phyloP scores from a whole-genome alignment of 2,113 vertebrate species.

The Oxygymnocypris stewartii region DNA sequence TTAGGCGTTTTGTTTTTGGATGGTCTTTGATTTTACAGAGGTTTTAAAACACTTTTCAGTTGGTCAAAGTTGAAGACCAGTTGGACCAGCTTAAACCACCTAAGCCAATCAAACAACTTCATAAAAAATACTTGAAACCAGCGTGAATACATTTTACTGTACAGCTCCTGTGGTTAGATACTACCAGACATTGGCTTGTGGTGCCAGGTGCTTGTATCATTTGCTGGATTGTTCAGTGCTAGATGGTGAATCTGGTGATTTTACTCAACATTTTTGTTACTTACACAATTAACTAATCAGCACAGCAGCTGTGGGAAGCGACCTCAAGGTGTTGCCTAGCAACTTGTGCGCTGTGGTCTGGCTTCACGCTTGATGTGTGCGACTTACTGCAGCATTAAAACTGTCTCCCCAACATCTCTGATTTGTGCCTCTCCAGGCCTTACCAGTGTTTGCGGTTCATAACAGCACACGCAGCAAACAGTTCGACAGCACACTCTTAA shows the following conservation, averaged over 20 bases:
- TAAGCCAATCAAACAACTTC: not conserved
- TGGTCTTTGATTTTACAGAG: not conserved
- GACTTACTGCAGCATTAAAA: conserved; percentile 74
- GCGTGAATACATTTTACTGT: not conserved
- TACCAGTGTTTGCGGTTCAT: conserved; percentile 27
- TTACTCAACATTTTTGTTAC: conserved; percentile 65
- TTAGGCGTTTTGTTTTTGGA: not conserved
- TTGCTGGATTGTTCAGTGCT: conserved; percentile 8
- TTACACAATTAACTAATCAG: conserved; percentile 79
- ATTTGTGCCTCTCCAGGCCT: conserved; percentile 65
- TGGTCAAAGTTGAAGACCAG: not conserved
- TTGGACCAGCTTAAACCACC: not conserved
- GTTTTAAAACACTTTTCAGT: not conserved
- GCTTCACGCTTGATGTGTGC: conserved; percentile 63
- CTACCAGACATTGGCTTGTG: not conserved
- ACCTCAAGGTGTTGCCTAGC: conserved; percentile 78
- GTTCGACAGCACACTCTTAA: conserved; percentile 20
- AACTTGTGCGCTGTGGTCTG: conserved; percentile 66
- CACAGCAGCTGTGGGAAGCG: conserved; percentile 70
- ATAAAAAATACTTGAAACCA: too few relatives aligned
- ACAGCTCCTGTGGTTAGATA: not conserved
- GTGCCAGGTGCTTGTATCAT: not conserved
- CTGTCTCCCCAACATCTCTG: conserved; percentile 68
- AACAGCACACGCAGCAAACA: conserved; percentile 1
- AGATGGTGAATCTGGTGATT: conserved; percentile 45